Base-by-base conservation (phyloP, 2,113 vertebrate genomes). In the Psittacula cyanocephala region DNA sequence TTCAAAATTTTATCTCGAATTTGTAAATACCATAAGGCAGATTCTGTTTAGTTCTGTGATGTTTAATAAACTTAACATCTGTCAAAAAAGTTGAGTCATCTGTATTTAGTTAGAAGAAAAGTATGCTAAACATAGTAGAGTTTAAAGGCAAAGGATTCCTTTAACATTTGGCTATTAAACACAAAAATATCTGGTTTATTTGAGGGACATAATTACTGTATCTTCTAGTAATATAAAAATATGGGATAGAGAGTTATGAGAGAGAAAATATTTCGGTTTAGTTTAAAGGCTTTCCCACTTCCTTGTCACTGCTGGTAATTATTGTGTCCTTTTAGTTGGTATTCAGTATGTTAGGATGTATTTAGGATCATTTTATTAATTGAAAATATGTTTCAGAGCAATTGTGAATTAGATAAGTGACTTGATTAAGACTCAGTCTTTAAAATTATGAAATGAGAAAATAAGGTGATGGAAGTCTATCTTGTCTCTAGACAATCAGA, bases 281-380 rank as follows among this genome's bases (percentile, higher is more conserved):
- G 16, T 81, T 83, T 62, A 92, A 82, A 60, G 47, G 60, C 33
- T 91, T 91, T 91, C 50, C 4, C 2, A 69, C 33, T 84, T 85
- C 52, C 64, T 86, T 87, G 85, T 92, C 84, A 57, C 50, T 59
- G 44, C 44, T 80, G 47, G 22, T 72, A 93, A 96, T 94, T 92
- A 92, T 83, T 46, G 33, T 92, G 57, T 78, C 92, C 84, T 78
- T 95, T 81, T 57, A 78, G 76, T 50, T 92, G 81, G 43, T 6
- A 8, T 29, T 92, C 62, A 63, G 50, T 82, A 80, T 28, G 86
- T 95, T 96, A 93, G 64, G 69, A 72, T 88, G 76, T 79, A 72
- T 87, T 91, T 88, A 63, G 44, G 41, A 86, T 82, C 23, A 49
- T 89, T 93, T 91, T 92, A 95, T 93, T 97, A 95, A 95, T 75